These are phyloP conservation scores for Spheniscus mendiculus DNA, from an alignment of 2,113 vertebrate species.

Conservation along the genomic window DNA sequence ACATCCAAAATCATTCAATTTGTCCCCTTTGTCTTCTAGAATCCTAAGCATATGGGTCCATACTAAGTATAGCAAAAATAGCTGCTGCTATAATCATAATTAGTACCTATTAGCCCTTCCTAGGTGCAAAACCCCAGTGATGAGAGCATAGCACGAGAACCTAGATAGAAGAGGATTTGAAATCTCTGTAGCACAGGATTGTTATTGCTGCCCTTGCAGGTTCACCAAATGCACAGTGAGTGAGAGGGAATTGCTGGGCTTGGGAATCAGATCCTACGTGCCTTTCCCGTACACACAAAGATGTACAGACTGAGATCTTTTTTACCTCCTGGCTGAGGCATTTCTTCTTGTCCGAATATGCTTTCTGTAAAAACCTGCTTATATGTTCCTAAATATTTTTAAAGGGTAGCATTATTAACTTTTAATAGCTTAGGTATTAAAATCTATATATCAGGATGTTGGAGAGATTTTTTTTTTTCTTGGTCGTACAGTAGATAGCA, in stretches of 20 bases:
- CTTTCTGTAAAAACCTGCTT: background rate
- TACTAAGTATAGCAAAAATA: constrained; percentile 61
- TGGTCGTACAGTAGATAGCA: background rate
- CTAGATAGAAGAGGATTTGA: constrained; percentile 39
- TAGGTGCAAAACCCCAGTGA: constrained; percentile 63
- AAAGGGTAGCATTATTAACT: background rate
- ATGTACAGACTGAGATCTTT: constrained; percentile 65
- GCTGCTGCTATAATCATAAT: constrained; percentile 62
- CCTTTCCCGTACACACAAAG: constrained; percentile 49
- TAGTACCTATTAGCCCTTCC: constrained; percentile 58
- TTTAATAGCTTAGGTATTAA: background rate
- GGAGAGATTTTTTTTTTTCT: background rate
- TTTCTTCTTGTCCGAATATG: background rate
- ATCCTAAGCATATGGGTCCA: constrained; percentile 65
- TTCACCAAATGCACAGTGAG: constrained; percentile 25
- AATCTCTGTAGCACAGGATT: constrained; percentile 41
- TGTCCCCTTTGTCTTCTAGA: constrained; percentile 61
- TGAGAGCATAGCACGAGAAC: constrained; percentile 35
- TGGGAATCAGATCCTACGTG: constrained; percentile 43
- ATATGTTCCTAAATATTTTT: background rate
- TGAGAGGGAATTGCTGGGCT: constrained; percentile 51
- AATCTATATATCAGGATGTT: background rate
- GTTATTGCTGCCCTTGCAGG: constrained; percentile 56
- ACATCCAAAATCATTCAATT: constrained; percentile 66
- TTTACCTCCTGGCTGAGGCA: constrained; percentile 18